Percentiles rank a stretch among this genome's conserved stretches.
Evolutionary conservation across 2,888 invertebrate genomes (phyloP).

Genomic region (Esperia sulphurella): DNA sequence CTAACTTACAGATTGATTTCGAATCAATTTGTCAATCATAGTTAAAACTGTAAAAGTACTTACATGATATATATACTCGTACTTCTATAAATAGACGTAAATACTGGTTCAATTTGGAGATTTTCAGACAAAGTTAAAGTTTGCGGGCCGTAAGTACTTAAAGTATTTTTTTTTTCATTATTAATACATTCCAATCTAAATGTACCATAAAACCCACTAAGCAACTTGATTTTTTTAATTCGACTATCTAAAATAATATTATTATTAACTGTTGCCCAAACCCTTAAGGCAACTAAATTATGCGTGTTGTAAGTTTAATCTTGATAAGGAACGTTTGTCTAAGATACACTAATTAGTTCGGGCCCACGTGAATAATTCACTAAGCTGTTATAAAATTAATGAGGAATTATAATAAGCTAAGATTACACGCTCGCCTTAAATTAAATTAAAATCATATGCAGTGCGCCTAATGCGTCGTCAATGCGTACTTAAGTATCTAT

Average conservation of each 20-base stretch:
- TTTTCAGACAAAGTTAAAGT: too few species aligned
- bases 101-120: too few species aligned
- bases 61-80: too few species aligned
- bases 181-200: too few species aligned
- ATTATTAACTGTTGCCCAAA: slow-evolving; percentile 11
- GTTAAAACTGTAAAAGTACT: too few species aligned
- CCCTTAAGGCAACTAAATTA: slow-evolving; percentile 37
- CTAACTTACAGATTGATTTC: too few species aligned
- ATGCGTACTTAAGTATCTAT: slow-evolving; percentile 1
- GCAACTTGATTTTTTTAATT: too few species aligned
- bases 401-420: slow-evolving; percentile 52
- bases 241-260: background rate
- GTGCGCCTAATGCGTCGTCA: slow-evolving; percentile 23
- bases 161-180: too few species aligned
- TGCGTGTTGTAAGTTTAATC: slow-evolving; percentile 39
- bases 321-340: slow-evolving; percentile 56
- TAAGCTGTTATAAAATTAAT: slow-evolving; percentile 40
- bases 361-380: slow-evolving; percentile 34
- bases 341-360: slow-evolving; percentile 57
- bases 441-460: slow-evolving; percentile 38
- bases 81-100: too few species aligned
- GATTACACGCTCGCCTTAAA: slow-evolving; percentile 43
- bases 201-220: too few species aligned
- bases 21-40: too few species aligned
- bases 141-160: too few species aligned